A percentile compares a stretch with the other conserved stretches of the same genome.
Evolutionary conservation across 1,140 invertebrate species (phyloP).

Genomic region (Trichoplusia ni): DNA sequence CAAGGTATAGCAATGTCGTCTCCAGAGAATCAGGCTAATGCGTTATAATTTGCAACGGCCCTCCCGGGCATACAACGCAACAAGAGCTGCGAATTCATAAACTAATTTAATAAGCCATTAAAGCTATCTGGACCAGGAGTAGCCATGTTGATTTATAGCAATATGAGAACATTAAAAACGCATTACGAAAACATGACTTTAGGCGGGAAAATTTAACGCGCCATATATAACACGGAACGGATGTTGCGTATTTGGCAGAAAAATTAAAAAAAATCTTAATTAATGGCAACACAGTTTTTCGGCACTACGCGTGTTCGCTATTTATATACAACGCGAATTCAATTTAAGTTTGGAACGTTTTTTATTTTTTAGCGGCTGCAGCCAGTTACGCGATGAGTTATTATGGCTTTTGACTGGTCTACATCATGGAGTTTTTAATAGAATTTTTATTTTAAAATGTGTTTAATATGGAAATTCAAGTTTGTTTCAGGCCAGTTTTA

Average conservation of each 20-base stretch:
- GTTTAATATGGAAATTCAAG: too few relatives aligned
- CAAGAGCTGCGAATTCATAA: slow-evolving; percentile 50
- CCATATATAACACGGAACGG: slow-evolving; percentile 57
- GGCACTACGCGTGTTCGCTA: too few relatives aligned
- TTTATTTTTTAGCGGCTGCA: too few relatives aligned
- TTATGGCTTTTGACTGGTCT: too few relatives aligned
- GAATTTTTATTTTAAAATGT: too few relatives aligned
- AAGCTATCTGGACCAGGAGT: slow-evolving; percentile 77
- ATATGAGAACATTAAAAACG: slow-evolving; percentile 81
- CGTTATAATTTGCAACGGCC: slow-evolving; percentile 17
- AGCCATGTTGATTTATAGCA: slow-evolving; percentile 77
- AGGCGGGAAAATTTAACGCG: slow-evolving; percentile 71
- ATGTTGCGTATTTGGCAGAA: slow-evolving; percentile 54
- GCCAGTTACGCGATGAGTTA: too few relatives aligned
- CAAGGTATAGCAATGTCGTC: background rate
- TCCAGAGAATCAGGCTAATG: background rate
- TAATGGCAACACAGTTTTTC: slow-evolving; percentile 2
- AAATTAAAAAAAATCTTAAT: slow-evolving; percentile 31
- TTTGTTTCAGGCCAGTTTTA: too few relatives aligned
- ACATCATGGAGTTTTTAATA: too few relatives aligned
- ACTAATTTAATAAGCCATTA: slow-evolving; percentile 80
- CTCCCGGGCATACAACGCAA: background rate
- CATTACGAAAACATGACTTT: slow-evolving; percentile 80
- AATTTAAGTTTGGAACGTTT: too few relatives aligned
- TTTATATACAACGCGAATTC: too few relatives aligned